phyloP scores from a whole-genome alignment of 1,140 invertebrate genomes.

The Zophobas atratus region DNA sequence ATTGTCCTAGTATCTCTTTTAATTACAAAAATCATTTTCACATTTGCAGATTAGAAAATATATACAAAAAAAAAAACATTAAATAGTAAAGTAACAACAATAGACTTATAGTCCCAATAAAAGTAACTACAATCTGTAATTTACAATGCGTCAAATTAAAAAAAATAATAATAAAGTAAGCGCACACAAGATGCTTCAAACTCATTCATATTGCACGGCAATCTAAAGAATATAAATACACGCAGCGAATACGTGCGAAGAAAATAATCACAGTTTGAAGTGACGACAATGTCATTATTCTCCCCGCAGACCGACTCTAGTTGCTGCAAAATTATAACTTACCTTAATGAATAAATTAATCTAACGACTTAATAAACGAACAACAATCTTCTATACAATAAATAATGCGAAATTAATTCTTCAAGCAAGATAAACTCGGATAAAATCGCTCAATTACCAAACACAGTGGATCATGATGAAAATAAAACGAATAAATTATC shows the following conservation, averaged over 20 bases:
- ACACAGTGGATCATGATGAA: not conserved
- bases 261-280: conserved; percentile 27
- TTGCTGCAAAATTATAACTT: conserved; percentile 20
- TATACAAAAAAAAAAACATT: conserved; percentile 50
- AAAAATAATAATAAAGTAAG: conserved; percentile 31
- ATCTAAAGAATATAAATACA: conserved; percentile 44
- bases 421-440: conserved; percentile 11
- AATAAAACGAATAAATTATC: conserved; percentile 45
- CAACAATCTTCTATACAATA: conserved; percentile 20
- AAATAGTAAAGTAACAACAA: conserved; percentile 45
- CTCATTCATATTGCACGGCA: conserved; percentile 51
- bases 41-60: conserved; percentile 49
- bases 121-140: conserved; percentile 44
- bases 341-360: conserved; percentile 26
- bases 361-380: conserved; percentile 9
- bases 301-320: not conserved
- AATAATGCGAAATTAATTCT: conserved; percentile 26
- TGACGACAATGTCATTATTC: conserved; percentile 7
- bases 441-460: not conserved
- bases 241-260: not conserved
- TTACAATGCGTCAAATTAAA: conserved; percentile 41
- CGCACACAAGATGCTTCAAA: conserved; percentile 43
- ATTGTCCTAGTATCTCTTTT: conserved; percentile 47
- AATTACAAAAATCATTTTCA: conserved; percentile 49
- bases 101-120: conserved; percentile 34